Conservation (phyloP, 1,140 invertebrate species). For the Drosophila gunungcola region DNA sequence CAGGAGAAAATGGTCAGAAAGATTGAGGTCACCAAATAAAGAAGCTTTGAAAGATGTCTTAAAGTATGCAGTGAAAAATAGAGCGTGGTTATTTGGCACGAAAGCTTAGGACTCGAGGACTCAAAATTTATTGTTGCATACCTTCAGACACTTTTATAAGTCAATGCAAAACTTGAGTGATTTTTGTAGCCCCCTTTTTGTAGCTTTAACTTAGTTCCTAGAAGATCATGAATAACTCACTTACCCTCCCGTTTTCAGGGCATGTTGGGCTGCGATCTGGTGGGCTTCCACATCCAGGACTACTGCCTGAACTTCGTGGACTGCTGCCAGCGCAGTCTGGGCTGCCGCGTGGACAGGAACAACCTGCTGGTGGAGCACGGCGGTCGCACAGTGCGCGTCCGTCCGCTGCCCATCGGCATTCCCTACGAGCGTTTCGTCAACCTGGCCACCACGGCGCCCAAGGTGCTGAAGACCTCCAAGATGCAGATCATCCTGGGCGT, state of each 20-base stretch:
- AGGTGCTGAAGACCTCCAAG: slow-evolving; percentile 87
- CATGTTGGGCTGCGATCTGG: slow-evolving; percentile 95
- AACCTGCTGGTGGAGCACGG: slow-evolving; percentile 94
- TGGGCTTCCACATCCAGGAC: slow-evolving; percentile 96
- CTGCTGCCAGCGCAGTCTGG: slow-evolving; percentile 94
- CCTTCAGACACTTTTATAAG: too few relatives aligned
- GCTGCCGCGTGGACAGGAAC: slow-evolving; percentile 94
- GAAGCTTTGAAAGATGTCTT: too few relatives aligned
- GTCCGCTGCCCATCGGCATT: slow-evolving; percentile 94
- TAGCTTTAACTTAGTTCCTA: too few relatives aligned
- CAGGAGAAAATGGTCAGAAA: too few relatives aligned
- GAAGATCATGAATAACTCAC: too few relatives aligned
- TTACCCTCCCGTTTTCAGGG: slow-evolving; percentile 84
- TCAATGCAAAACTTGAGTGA: too few relatives aligned
- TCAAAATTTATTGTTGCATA: too few relatives aligned
- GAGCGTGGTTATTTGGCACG: too few relatives aligned
- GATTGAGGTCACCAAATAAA: too few relatives aligned
- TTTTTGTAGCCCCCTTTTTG: too few relatives aligned
- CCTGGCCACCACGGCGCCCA: slow-evolving; percentile 91
- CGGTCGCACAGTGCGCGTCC: slow-evolving; percentile 92
- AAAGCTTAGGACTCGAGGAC: too few relatives aligned
- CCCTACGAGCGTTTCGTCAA: slow-evolving; percentile 94
- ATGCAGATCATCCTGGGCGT: slow-evolving; percentile 93
- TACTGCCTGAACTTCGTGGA: slow-evolving; percentile 97
- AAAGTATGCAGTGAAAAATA: too few relatives aligned